phyloP scores from a whole-genome alignment of 2,888 invertebrate genomes.

The Drosophila diplacantha region DNA sequence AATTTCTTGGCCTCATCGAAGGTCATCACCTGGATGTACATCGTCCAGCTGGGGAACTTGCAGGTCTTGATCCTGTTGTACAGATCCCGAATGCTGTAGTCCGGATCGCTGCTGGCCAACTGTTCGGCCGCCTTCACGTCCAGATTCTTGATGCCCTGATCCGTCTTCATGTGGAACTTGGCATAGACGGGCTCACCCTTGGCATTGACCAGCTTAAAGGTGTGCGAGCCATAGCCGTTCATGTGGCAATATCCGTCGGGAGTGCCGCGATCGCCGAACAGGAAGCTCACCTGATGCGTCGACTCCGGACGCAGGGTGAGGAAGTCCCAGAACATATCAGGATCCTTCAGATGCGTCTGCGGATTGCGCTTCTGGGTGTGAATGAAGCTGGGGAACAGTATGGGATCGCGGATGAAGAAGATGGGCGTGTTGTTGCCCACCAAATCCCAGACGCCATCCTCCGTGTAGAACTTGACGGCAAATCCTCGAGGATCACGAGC shows the following conservation, averaged over 20 bases:
- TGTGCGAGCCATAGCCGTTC: conserved; percentile 98
- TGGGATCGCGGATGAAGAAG: conserved; percentile 94
- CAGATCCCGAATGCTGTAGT: conserved; percentile 92
- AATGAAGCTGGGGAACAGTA: conserved; percentile 96
- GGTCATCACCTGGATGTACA: conserved; percentile 94
- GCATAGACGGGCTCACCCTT: conserved; percentile 88
- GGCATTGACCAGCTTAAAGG: conserved; percentile 92
- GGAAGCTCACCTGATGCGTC: conserved; percentile 90
- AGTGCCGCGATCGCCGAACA: conserved; percentile 93
- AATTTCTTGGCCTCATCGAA: conserved; percentile 88
- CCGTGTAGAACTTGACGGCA: conserved; percentile 95
- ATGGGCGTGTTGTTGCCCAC: conserved; percentile 96
- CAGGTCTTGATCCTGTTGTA: conserved; percentile 91
- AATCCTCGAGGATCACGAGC: conserved; percentile 95
- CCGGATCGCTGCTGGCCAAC: conserved; percentile 88
- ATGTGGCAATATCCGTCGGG: conserved; percentile 95
- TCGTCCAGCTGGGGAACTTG: conserved; percentile 86
- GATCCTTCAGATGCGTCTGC: conserved; percentile 91
- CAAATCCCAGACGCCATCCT: conserved; percentile 95
- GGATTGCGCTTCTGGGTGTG: conserved; percentile 99
- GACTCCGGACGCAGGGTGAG: conserved; percentile 91
- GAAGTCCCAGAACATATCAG: conserved; percentile 98
- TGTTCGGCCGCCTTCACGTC: conserved; percentile 78
- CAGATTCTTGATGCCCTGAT: conserved; percentile 93
- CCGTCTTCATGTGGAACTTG: conserved; percentile 95